Base-by-base conservation (phyloP, 2,797 vertebrate genomes). In the Karalla daura region DNA sequence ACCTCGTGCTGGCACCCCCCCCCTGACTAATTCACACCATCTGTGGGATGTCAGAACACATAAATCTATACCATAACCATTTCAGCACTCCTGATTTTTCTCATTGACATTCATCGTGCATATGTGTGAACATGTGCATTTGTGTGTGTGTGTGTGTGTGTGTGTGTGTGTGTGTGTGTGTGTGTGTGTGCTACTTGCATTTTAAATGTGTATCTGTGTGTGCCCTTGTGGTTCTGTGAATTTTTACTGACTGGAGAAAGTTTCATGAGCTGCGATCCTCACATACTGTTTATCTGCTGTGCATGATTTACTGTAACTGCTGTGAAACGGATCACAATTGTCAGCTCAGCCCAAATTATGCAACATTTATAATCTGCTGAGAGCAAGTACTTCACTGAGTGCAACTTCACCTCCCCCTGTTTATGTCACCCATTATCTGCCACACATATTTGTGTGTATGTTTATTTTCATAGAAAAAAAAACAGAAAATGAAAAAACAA, bases 1-100 rank as follows among this genome's bases (percentile, higher is more conserved):
- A 91, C 88, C 88, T 81, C 49, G 17, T 21, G 74, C 80, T 90
- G 88, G 83, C 88, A 86, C 65, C 74, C 49, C 56, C 69, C 73
- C 75, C 74, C 79, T 72, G 65, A 84, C 89, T 89, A 90, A 89
- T 90, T 87, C 87, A 83, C 86, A 84, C 88, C 89, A 92, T 91
- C 91, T 92, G 88, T 76, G 70, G 80, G 78, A 67, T 84, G 91
- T 91, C 90, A 86, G 76, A 76, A 59, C 86, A 81, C 72, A 88
- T 92, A 86, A 88, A 90, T 90, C 88, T 70, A 86, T 89, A 89
- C 86, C 79, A 80, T 80, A 87, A 87, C 72, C 45, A 56, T 84
- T 43, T 46, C 47, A 70, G 51, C 65, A 62, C 44, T 56, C 41
- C 79, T 56, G 64, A 75, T 81, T 49, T 63, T 44, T 65, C 52